Percentiles rank a stretch among this genome's conserved stretches.
Conservation (phyloP, 1,140 invertebrate species). For the Dreissena rostriformis region DNA sequence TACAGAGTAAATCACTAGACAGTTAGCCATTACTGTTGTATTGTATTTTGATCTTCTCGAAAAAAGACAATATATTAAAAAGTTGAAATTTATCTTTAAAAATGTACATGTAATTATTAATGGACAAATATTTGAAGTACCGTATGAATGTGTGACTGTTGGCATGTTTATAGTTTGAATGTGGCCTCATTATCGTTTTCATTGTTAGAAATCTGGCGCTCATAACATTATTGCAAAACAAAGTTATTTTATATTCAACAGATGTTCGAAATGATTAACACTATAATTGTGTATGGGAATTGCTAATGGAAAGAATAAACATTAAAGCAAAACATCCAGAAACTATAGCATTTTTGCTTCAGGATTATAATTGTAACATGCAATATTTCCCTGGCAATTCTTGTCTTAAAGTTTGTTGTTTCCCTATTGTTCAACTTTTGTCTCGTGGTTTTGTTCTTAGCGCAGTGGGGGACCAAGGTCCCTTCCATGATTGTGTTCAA, state of each 20-base stretch:
- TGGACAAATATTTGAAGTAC: neutral
- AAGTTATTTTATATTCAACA: neutral
- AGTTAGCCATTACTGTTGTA: slow-evolving; percentile 5
- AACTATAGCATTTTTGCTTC: no score
- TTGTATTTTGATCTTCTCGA: no score
- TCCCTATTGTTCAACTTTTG: neutral
- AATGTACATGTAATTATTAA: neutral
- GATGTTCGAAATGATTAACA: no score
- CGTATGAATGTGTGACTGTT: neutral
- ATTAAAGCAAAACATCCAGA: no score
- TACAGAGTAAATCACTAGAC: neutral
- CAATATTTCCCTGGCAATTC: no score
- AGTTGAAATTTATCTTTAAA: neutral
- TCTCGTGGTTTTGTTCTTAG: slow-evolving; percentile 32
- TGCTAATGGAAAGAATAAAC: no score
- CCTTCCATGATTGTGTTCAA: slow-evolving; percentile 54
- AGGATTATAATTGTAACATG: no score
- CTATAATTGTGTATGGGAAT: no score
- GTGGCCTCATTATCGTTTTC: slow-evolving; percentile 1
- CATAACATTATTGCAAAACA: slow-evolving; percentile 38
- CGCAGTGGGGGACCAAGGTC: slow-evolving; percentile 47
- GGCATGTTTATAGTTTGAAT: neutral
- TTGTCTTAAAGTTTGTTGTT: no score
- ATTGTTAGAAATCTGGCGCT: slow-evolving; percentile 21
- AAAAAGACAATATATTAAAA: no score